A percentile compares a stretch with the other conserved stretches of the same genome.
Conservation (phyloP, 2,113 vertebrate species). For the Megaleporinus macrocephalus region DNA sequence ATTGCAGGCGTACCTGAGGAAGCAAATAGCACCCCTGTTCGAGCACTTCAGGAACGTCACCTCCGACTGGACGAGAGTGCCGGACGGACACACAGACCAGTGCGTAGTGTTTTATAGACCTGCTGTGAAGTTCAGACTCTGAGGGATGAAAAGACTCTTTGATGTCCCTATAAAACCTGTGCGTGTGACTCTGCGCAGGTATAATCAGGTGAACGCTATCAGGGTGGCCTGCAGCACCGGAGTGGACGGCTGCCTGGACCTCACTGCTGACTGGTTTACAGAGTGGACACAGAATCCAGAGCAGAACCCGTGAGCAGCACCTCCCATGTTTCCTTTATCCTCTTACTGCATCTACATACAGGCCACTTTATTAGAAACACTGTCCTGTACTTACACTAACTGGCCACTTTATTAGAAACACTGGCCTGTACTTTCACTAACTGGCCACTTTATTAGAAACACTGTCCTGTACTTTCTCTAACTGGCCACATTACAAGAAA, state of each 20-base stretch:
- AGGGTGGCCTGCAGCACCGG: slow-evolving; percentile 83
- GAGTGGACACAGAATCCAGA: not conserved
- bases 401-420: not conserved
- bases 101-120: slow-evolving; percentile 51
- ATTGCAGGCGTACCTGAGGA: slow-evolving; percentile 77
- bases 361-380: not conserved
- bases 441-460: no score
- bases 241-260: slow-evolving; percentile 51
- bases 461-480: no score
- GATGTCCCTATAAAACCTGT: no score
- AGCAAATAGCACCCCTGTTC: slow-evolving; percentile 80
- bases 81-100: slow-evolving; percentile 79
- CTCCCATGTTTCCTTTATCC: no score
- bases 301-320: slow-evolving; percentile 72
- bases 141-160: no score
- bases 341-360: not conserved
- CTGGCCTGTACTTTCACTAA: not conserved
- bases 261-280: slow-evolving; percentile 26
- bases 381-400: not conserved
- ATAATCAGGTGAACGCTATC: slow-evolving; percentile 85
- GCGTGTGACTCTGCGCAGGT: slow-evolving; percentile 73
- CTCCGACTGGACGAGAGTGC: accelerated
- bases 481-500: no score
- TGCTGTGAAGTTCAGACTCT: no score
- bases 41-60: slow-evolving; percentile 56